A percentile compares a stretch with the other conserved stretches of the same genome.
phyloP scores from a whole-genome alignment of 2,888 invertebrate genomes.

The Yponomeuta evonymella region DNA sequence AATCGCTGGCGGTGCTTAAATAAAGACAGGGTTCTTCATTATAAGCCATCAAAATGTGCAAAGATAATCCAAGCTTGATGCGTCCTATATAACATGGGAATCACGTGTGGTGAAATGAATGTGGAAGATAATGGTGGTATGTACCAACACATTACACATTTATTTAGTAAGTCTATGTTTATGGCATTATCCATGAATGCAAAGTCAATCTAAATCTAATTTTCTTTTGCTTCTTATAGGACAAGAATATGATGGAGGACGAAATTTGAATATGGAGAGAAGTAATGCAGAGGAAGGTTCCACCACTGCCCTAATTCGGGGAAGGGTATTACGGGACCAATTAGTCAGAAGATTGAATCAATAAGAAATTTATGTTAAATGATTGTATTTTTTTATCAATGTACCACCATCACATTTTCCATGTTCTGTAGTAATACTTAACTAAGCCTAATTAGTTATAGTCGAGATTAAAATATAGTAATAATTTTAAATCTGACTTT shows the following conservation, averaged over 20 bases:
- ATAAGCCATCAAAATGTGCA: conserved; percentile 27
- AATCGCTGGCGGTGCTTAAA: conserved; percentile 7
- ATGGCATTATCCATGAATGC: neutral
- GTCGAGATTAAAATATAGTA: too few species aligned
- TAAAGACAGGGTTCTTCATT: conserved; percentile 28
- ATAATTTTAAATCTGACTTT: too few species aligned
- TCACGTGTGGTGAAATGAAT: conserved; percentile 19
- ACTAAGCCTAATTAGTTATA: too few species aligned
- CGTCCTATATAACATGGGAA: conserved; percentile 29
- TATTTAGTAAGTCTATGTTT: neutral
- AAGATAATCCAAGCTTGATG: conserved; percentile 30
- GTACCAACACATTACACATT: neutral
- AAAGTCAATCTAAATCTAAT: neutral
- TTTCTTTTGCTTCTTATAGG: neutral
- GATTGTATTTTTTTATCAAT: too few species aligned
- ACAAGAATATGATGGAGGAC: neutral
- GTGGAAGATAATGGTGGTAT: conserved; percentile 1
- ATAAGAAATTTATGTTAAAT: too few species aligned
- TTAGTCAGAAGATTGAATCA: neutral
- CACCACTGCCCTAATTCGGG: neutral
- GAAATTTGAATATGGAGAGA: neutral
- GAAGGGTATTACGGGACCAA: neutral
- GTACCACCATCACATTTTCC: too few species aligned
- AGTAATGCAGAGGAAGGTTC: neutral
- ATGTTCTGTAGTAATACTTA: too few species aligned